Conservation (phyloP, 2,113 vertebrate species). For the Nothoprocta pentlandii region DNA sequence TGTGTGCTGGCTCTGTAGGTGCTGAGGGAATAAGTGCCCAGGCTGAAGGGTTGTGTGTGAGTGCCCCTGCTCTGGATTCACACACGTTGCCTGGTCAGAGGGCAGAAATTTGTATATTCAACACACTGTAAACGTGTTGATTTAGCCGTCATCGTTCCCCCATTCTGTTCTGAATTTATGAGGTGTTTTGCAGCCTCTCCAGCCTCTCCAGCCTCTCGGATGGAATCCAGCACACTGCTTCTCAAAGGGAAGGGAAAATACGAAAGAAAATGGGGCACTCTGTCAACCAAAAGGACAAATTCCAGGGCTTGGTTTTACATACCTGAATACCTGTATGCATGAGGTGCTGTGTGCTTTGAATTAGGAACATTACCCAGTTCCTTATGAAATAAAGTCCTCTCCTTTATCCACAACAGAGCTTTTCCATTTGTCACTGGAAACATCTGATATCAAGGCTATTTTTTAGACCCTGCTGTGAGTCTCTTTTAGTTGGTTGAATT, state of each 20-base stretch:
- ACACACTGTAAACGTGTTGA: neutral
- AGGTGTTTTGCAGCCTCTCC: neutral
- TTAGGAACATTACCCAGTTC: neutral
- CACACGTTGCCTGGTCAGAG: neutral
- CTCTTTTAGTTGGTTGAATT: neutral
- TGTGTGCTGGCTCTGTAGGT: neutral
- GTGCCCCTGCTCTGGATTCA: neutral
- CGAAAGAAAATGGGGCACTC: neutral
- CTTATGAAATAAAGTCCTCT: neutral
- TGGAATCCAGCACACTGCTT: neutral
- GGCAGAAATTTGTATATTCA: neutral
- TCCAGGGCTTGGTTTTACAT: neutral
- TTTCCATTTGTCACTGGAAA: neutral
- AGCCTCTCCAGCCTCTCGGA: neutral
- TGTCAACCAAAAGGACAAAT: neutral
- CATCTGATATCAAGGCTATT: neutral
- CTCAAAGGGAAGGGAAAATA: neutral
- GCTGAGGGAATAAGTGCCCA: neutral
- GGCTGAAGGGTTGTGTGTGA: neutral
- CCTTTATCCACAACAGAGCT: neutral
- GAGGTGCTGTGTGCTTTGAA: neutral
- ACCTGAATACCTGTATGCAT: neutral
- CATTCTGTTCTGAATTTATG: neutral
- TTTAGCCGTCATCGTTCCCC: neutral
- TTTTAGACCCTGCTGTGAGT: neutral